Base-by-base conservation (phyloP, 2,797 vertebrate species). In the Gymnopithys bicolor region DNA sequence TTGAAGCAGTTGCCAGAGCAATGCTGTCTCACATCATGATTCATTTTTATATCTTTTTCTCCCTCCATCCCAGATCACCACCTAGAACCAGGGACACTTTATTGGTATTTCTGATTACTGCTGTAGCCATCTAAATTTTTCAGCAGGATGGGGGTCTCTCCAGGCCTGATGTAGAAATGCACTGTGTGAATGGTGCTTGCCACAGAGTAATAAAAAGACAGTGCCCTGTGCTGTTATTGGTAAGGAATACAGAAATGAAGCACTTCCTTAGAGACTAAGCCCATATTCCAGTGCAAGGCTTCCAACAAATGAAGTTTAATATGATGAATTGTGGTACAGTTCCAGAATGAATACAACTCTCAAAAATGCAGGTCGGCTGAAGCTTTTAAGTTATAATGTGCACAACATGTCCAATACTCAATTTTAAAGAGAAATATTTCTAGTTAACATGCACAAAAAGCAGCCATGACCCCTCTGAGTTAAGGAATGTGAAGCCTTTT, bases 31-130 rank as follows among this genome's bases (percentile, higher is more conserved):
- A 96, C 96, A 95, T 98, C 98, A 98, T 98, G 98, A 98, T 98
- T 98, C 98, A 98, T 98, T 98, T 98, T 98, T 98, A 98, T 98
- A 98, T 97, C 97, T 97, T 97, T 96, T 97, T 97, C 94, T 97
- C 97, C 97, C 95, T 97, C 97, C 96, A 97, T 96, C 97, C 97
- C 97, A 98, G 95, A 97, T 97, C 97, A 97, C 97, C 96, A 96
- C 96, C 89, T 88, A 98, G 97, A 96, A 97, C 97, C 76, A 58
- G 97, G 97, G 97, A 98, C 97, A 97, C 97, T 98, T 98, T 98
- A 98, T 98, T 98, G 97, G 97, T 98, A 97, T 98, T 98, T 98
- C 97, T 98, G 97, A 98, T 98, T 97, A 97, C 97, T 97, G 91
- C 96, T 97, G 95, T 93, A 97, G 97, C 97, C 71, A 93, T 98